Conservation (phyloP, 2,797 vertebrate genomes). For the Anabacerthia variegaticeps region DNA sequence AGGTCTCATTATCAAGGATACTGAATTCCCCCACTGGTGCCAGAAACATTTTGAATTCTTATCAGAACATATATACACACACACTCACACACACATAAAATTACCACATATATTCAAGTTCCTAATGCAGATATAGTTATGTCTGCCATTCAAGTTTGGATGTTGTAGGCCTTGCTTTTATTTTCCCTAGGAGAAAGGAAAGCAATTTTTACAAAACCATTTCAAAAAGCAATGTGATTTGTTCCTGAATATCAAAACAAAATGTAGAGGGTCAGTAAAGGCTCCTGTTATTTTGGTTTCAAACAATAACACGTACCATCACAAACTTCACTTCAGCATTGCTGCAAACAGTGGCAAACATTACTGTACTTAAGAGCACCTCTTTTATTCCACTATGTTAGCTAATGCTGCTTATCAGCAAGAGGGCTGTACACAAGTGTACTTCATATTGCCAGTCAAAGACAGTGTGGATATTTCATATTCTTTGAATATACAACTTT, state of each 20-base stretch:
- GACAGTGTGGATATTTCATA: background rate
- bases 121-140: background rate
- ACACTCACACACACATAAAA: background rate
- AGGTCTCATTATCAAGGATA: background rate
- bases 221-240: background rate
- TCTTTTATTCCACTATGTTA: slow-evolving; percentile 48
- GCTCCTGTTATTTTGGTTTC: background rate
- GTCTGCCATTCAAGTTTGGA: background rate
- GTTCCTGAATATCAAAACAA: background rate
- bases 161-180: background rate
- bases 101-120: background rate
- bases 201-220: background rate
- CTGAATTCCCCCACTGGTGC: background rate
- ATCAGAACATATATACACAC: background rate
- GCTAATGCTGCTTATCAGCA: slow-evolving; percentile 32
- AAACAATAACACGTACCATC: background rate
- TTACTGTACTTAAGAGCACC: background rate
- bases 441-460: background rate
- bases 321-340: slow-evolving; percentile 1
- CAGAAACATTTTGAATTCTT: background rate
- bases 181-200: background rate
- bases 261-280: background rate
- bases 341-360: slow-evolving; percentile 31
- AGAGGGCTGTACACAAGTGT: background rate
- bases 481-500: background rate